Percentiles rank a stretch among this genome's conserved stretches.
Evolutionary conservation across 2,113 vertebrate species (phyloP).

Genomic region (Piaya cayana): DNA sequence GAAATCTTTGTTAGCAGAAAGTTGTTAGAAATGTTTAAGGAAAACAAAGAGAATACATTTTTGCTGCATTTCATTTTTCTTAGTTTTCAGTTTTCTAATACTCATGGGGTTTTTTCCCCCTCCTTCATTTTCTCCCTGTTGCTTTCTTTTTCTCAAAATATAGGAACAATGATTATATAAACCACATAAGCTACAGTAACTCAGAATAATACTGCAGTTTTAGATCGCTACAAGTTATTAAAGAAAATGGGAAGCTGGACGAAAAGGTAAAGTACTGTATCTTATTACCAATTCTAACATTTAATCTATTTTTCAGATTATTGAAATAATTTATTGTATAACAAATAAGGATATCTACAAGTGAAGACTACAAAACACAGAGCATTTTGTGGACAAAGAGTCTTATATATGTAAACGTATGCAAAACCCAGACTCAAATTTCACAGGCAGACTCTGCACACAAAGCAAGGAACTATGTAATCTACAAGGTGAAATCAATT

Average conservation of each 20-base stretch:
- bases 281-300: neutral
- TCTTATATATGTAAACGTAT: slow-evolving; percentile 41
- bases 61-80: neutral
- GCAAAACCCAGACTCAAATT: neutral
- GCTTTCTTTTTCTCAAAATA: neutral
- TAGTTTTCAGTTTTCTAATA: neutral
- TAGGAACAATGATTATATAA: neutral
- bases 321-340: neutral
- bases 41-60: neutral
- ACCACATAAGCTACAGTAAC: neutral
- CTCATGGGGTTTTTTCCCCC: rapidly evolving
- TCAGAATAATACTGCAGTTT: neutral
- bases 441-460: slow-evolving; percentile 37
- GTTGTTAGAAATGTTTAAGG: neutral
- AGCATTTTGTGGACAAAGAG: neutral
- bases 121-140: neutral
- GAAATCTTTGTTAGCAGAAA: neutral
- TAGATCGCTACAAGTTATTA: neutral
- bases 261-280: neutral
- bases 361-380: neutral
- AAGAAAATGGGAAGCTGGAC: neutral
- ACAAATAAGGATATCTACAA: slow-evolving; percentile 14
- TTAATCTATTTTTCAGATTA: slow-evolving; percentile 42
- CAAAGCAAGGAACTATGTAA: neutral
- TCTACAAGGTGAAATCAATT: slow-evolving; percentile 37